Conservation (phyloP, 2,113 vertebrate genomes). For the Gracilinanus agilis region DNA sequence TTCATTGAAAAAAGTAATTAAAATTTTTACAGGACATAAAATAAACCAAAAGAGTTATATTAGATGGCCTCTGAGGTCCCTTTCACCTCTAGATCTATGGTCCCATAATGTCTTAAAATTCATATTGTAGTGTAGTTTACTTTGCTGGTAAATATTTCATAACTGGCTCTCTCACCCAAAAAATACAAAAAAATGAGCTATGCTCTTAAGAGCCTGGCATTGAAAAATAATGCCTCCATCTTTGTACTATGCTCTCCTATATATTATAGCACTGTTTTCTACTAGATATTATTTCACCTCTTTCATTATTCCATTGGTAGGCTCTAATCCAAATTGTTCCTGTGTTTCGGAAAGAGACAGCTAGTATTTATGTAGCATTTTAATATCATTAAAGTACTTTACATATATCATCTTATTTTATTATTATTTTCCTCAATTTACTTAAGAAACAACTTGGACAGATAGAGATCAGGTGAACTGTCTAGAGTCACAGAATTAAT, state of each 20-base stretch:
- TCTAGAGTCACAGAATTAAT: neutral
- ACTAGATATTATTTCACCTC: neutral
- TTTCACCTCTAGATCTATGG: neutral
- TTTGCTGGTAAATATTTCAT: too few species aligned
- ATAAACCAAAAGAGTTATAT: neutral
- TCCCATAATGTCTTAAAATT: neutral
- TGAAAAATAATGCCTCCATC: neutral
- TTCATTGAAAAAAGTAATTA: too few species aligned
- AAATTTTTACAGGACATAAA: too few species aligned
- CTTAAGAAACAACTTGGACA: neutral
- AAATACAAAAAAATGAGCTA: neutral
- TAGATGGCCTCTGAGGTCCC: neutral
- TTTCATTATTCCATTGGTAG: neutral
- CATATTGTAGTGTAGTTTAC: too few species aligned
- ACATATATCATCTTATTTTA: neutral
- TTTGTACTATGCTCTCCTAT: neutral
- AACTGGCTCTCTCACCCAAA: neutral
- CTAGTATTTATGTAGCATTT: neutral
- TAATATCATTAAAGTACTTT: neutral
- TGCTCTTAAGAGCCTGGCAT: neutral
- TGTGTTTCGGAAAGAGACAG: neutral
- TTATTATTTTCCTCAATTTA: neutral
- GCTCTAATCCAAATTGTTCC: neutral
- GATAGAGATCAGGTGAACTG: neutral
- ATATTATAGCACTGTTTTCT: neutral